Base-by-base conservation (phyloP, 2,888 invertebrate genomes). In the Mechanitis messenoides region DNA sequence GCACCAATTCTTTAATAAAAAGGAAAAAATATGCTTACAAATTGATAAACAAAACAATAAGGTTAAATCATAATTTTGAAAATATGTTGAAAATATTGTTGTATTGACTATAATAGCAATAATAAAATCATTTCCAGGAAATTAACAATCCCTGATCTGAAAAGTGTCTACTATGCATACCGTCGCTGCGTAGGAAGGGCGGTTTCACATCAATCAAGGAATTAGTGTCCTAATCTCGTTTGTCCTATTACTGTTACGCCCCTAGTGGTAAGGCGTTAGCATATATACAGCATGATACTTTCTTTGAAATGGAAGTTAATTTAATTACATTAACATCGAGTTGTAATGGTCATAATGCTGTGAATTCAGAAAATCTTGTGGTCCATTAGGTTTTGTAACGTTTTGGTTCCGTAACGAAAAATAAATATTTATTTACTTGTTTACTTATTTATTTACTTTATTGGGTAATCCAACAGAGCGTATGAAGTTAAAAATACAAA, bases 131-230 rank as follows among this genome's bases (percentile, higher is more conserved):
- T 63, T 63, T 70, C 70, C 58, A 70, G 70, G 46, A 11, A 55
- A 50, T 12, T 56, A 35, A 42, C 3, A 53, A 35, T 66, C 65
- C 42, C n/a, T 56, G 63, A 57, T 42, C 45, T 57, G 55, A 62
- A 65, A 62, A 65, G 62, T 65, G 64, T 67, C 66, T 67, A 66
- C 73, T 72, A 73, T 69, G 73, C 76, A 74, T 77, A 77, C 74
- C 74, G 79, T 77, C 75, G 59, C 62, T 61, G 63, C 64, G 66
- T 58, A 62, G 62, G 65, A 66, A 66, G 74, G 72, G 68, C 72
- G 77, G 74, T 76, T 73, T 76, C 74, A 73, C 82, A 85, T 85
- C 85, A 80, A 84, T 85, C 84, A 84, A 77, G 81, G 83, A 79
- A 82, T 84, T 84, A 80, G 79, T 76, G 72, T 71, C 73, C 73